Base-by-base conservation (phyloP, 2,888 invertebrate species). In the Ischnura elegans region DNA sequence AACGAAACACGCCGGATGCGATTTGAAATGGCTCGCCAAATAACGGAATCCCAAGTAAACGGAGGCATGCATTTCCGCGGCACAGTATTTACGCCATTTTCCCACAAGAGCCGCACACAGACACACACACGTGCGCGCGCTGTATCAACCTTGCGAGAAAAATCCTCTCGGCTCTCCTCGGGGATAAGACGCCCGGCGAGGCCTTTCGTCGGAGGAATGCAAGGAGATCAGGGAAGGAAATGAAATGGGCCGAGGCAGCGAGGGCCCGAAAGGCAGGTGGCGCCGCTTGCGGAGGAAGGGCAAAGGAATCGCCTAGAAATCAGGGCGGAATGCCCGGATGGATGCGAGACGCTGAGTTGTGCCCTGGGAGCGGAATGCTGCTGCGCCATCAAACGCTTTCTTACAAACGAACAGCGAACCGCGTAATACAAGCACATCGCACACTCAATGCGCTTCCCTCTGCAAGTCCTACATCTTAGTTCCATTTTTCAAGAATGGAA, bases 161-260 rank as follows among this genome's bases (percentile, higher is more conserved):
- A n/a, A 51, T 29, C 87, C 46, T 47, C 46, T 25, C 13, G n/a
- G 46, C 29, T 29, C 6, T 16, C 46, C 4, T 25, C 21, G 25
- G 51, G 87, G 46, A 87, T 47, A 42, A 87, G 90, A 90, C 43
- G 90, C 55, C 43, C 42, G 51, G 13, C 42, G 55, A 36, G 21
- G 21, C 25, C 25, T 21, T 42, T 25, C 21, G 25, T 2, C 29
- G 42, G n/a, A 55, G 61, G 61, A 90, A 43, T 61, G 90, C 55
- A 43, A 90, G 61, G 90, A 55, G 90, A 87, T 51, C 25, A 87
- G 87, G 51, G 51, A 36, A 55, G 51, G 87, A 87, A 55, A 87
- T n/a, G 36, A 51, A 45, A 86, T 43, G 3, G 10, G 45, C n/a
- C n/a, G 86, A 43, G 76, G 76, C 5, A n/a, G n/a, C 51, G 16